A percentile compares a stretch with the other conserved stretches of the same genome.
Conservation (phyloP, 1,140 invertebrate species). For the Drosophila repletoides region DNA sequence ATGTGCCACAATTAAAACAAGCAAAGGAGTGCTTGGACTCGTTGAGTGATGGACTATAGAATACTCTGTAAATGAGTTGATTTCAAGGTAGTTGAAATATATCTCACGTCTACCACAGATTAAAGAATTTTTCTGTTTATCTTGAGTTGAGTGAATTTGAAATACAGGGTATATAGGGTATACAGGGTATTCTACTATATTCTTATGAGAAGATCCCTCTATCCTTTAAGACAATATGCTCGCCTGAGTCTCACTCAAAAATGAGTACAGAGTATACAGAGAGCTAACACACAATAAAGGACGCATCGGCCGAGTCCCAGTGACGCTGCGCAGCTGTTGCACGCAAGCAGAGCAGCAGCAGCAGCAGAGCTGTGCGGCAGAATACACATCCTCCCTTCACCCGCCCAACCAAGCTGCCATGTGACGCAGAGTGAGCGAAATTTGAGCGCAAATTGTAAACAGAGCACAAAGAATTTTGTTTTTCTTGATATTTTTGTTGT, state of each 20-base stretch:
- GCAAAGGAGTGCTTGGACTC: not conserved
- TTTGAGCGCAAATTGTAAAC: conserved; percentile 30
- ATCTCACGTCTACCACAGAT: too few relatives aligned
- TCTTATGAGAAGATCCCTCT: too few relatives aligned
- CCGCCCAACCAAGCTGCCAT: not conserved
- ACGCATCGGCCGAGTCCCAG: not conserved
- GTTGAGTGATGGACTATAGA: too few relatives aligned
- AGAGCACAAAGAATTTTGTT: conserved; percentile 5
- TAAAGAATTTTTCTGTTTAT: too few relatives aligned
- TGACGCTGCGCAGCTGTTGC: conserved; percentile 33
- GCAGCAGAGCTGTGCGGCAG: not conserved
- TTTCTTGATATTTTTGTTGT: conserved; percentile 8
- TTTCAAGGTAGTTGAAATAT: too few relatives aligned
- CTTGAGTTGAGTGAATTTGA: too few relatives aligned
- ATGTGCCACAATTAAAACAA: conserved; percentile 3
- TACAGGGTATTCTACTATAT: too few relatives aligned
- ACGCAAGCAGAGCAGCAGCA: conserved; percentile 6
- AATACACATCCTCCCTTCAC: not conserved
- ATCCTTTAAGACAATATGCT: too few relatives aligned
- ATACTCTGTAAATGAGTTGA: too few relatives aligned
- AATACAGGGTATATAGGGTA: too few relatives aligned
- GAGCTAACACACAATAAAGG: not conserved
- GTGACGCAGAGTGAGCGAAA: conserved; percentile 20
- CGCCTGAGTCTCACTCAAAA: too few relatives aligned
- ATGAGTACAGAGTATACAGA: too few relatives aligned